phyloP scores from a whole-genome alignment of 2,888 invertebrate species.

The Drosophila leonis region DNA sequence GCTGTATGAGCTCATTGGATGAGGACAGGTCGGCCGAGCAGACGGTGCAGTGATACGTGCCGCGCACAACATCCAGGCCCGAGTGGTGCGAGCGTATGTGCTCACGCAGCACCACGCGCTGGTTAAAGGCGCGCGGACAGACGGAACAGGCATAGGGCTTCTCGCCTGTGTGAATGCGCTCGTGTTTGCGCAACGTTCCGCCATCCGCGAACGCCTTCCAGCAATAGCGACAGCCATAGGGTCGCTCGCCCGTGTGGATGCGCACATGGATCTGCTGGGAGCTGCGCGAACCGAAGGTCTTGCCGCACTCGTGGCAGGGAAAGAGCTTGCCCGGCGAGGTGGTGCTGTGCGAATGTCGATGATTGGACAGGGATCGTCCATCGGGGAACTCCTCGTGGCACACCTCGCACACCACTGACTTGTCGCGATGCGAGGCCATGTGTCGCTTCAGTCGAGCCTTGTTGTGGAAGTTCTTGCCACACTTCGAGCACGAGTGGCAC shows the following conservation, averaged over 20 bases:
- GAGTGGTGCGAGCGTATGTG: conserved; percentile 95
- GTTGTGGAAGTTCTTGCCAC: conserved; percentile 90
- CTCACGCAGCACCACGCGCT: conserved; percentile 93
- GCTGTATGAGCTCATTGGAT: conserved; percentile 92
- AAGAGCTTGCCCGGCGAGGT: conserved; percentile 88
- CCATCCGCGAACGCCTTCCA: conserved; percentile 96
- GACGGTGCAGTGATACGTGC: conserved; percentile 91
- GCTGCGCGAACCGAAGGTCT: conserved; percentile 93
- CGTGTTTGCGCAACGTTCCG: conserved; percentile 93
- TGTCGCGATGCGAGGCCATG: conserved; percentile 90
- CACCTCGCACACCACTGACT: conserved; percentile 89
- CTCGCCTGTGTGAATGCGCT: conserved; percentile 93
- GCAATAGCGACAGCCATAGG: conserved; percentile 93
- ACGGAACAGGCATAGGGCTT: conserved; percentile 95
- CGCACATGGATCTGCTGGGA: conserved; percentile 94
- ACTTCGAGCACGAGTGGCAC: conserved; percentile 88
- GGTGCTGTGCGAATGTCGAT: conserved; percentile 88
- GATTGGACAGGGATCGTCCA: conserved; percentile 89
- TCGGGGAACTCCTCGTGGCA: conserved; percentile 91
- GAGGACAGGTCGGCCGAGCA: conserved; percentile 90
- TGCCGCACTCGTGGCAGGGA: conserved; percentile 93
- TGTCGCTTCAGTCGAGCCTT: conserved; percentile 89
- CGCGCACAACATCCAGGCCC: conserved; percentile 90
- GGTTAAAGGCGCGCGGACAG: conserved; percentile 94
- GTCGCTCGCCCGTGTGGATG: conserved; percentile 93